Base-by-base conservation (phyloP, 2,888 invertebrate genomes). In the Synergus gifuensis region DNA sequence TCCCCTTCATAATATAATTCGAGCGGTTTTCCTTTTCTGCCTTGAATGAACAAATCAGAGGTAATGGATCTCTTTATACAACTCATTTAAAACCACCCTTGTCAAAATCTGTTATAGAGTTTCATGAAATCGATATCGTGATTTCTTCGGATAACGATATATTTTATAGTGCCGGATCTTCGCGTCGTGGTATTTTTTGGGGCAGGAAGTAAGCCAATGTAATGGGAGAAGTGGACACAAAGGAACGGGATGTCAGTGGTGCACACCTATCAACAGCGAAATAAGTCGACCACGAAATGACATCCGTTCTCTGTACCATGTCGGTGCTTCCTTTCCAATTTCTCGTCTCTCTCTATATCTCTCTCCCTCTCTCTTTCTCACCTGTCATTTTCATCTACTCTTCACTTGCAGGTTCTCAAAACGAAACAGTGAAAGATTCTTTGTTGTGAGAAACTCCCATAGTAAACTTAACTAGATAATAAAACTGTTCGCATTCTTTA, bases 231-330 rank as follows among this genome's bases (percentile, higher is more conserved):
- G 79, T 82, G 81, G 86, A 85, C 86, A 90, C 90, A 90, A 89
- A 90, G 88, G 86, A 87, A 89, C 84, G 87, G 86, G 87, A 88
- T 86, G 83, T 82, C 78, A 79, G 77, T 78, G 73, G 77, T 82
- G 76, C 76, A 78, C 80, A 77, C 81, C 79, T 80, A 76, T 82
- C 80, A 79, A 83, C 85, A 87, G 85, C 87, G 88, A 90, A 90
- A 88, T 87, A 90, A 91, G 89, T 90, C 91, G 90, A 91, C 90
- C 91, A 91, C 91, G 90, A 91, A 91, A 91, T 89, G 88, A 91
- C 90, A 91, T 91, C 91, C 91, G 91, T 86, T 87, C 85, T 85
- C 82, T 81, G 84, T 78, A 44, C 42, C 54, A 64, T 79, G 67
- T 44, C 77, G 81, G 80, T 81, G 79, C 77, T 80, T 79, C 81